These are phyloP conservation scores for Syritta pipiens DNA, from an alignment of 2,888 invertebrate genomes.

Conservation along the genomic window DNA sequence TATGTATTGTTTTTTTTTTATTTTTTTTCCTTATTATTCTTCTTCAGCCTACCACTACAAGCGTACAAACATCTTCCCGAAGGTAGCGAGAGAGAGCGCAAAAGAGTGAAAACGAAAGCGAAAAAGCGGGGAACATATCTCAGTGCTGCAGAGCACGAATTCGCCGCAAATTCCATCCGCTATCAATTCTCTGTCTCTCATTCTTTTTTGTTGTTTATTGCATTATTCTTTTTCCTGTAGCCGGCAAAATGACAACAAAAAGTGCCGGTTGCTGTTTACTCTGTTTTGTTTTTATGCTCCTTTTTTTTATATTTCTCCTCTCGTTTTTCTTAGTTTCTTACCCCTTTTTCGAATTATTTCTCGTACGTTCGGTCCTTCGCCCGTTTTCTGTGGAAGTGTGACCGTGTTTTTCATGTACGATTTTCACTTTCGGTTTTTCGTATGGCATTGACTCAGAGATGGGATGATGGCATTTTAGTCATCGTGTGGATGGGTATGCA, in stretches of 20 bases:
- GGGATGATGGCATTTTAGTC: conserved; percentile 21
- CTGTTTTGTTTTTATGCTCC: conserved; percentile 40
- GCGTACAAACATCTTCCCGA: no score
- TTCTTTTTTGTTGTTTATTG: not conserved
- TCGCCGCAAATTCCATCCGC: conserved; percentile 48
- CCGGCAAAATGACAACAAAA: conserved; percentile 68
- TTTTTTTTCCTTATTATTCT: not conserved
- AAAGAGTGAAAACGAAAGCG: not conserved
- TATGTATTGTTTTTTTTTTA: not conserved
- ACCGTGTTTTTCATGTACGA: conserved; percentile 28
- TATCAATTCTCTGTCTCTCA: not conserved
- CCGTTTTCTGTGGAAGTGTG: conserved; percentile 42
- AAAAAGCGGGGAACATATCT: not conserved
- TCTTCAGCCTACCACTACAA: no score
- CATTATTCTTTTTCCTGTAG: not conserved
- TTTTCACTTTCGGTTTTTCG: conserved; percentile 70
- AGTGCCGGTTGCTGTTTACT: conserved; percentile 64
- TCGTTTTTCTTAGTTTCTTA: not conserved
- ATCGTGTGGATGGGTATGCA: not conserved
- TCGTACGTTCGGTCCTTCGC: conserved; percentile 6
- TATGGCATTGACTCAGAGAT: conserved; percentile 58
- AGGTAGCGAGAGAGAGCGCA: not conserved
- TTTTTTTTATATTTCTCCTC: not conserved
- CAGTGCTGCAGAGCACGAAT: conserved; percentile 39
- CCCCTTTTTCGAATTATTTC: not conserved